These are phyloP conservation scores for Drosophila mettleri DNA, from an alignment of 2,888 invertebrate species.

Conservation along the genomic window DNA sequence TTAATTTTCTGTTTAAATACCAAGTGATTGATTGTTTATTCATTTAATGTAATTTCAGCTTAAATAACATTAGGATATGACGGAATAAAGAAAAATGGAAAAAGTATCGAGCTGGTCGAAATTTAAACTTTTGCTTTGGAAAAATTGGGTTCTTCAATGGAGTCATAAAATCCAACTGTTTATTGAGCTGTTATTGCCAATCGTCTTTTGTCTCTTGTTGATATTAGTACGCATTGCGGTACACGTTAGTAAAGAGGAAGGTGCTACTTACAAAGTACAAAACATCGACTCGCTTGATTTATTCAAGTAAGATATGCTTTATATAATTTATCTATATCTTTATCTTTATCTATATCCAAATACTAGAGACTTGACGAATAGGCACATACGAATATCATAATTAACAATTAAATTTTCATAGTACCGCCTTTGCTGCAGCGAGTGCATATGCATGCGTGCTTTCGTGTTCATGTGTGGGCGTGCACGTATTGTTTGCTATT, in stretches of 20 bases:
- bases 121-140: constrained; percentile 92
- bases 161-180: constrained; percentile 89
- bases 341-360: neutral
- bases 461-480: too few relatives aligned
- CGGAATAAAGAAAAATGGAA: constrained; percentile 54
- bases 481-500: too few relatives aligned
- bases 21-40: neutral
- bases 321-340: neutral
- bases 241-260: constrained; percentile 86
- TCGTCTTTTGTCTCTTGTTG: constrained; percentile 75
- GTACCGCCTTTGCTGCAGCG: too few relatives aligned
- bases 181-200: constrained; percentile 89
- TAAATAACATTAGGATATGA: constrained; percentile 17
- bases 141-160: constrained; percentile 92
- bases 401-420: too few relatives aligned
- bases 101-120: constrained; percentile 85
- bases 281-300: constrained; percentile 80
- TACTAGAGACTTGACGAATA: too few relatives aligned
- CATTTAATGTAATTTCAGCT: neutral
- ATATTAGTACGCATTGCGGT: constrained; percentile 88
- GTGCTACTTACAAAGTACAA: constrained; percentile 77
- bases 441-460: too few relatives aligned
- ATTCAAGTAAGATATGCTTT: constrained; percentile 80
- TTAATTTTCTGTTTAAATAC: neutral
- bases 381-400: too few relatives aligned